Evolutionary conservation across 2,888 invertebrate genomes (phyloP), one percentile per base, ranked within the genome.

Genomic region (Drosophila falleni): DNA sequence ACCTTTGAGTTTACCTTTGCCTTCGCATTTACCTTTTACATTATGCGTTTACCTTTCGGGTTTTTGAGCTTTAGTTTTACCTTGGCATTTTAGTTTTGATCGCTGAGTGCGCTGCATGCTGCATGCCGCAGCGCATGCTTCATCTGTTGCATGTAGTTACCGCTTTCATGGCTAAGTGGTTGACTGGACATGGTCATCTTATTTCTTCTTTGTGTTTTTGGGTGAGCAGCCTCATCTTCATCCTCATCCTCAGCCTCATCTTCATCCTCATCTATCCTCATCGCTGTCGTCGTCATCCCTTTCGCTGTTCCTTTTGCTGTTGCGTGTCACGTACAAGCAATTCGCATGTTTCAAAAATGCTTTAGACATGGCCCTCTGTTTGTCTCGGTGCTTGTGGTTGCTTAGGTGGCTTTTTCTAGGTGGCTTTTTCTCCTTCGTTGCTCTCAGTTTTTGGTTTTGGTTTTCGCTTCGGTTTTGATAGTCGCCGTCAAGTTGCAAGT

Each of bases 261-360:
- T 23, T 41, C 60, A n/a, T 46, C 49, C 46, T 49, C 41, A 35
- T 15, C 37, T 37, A 35, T 15, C 37, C 56, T 67, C 53, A 70
- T 53, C 41, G 42, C 53, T 29, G 29, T 29, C 46, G 29, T 55
- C 59, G 46, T 75, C 58, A 71, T 80, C 68, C 65, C 70, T 65
- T 59, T 65, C 62, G 23, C 64, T 73, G 73, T 78, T 85, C 77
- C 80, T 71, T 80, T 82, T 79, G 84, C 83, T 83, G 83, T 90
- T 91, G 90, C 91, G 90, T 91, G 90, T 91, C 91, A 91, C 91
- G 91, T 91, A 91, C 90, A 91, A 89, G 89, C 91, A 90, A 91
- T 91, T 91, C 91, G 89, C 91, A 90, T 91, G 91, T 90, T 91
- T 91, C 90, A 84, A 89, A 87, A 90, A 89, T 89, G 90, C 89